Percentiles rank a stretch among this genome's conserved stretches.
These are phyloP conservation scores for Entomobrya proxima DNA, from an alignment of 2,888 invertebrate species.

Conservation along the genomic window DNA sequence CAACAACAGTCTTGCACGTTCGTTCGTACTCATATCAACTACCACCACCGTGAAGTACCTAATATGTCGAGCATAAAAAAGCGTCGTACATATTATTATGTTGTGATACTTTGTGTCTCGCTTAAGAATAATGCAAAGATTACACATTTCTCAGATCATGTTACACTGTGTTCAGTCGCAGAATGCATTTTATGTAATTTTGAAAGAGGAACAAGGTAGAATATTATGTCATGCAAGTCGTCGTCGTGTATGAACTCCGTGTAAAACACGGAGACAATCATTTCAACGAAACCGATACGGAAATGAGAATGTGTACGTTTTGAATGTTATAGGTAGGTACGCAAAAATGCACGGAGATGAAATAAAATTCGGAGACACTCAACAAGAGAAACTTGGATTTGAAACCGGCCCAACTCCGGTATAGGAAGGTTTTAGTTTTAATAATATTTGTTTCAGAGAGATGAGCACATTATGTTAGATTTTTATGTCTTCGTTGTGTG, in stretches of 20 bases:
- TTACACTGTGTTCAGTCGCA: not conserved
- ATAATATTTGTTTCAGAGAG: constrained; percentile 21
- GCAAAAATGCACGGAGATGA: constrained; percentile 43
- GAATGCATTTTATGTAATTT: not conserved
- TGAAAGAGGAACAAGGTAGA: constrained; percentile 13
- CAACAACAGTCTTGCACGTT: too few relatives aligned
- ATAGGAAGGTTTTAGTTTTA: constrained; percentile 6
- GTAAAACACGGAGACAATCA: constrained; percentile 58
- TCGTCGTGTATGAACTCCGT: constrained; percentile 1
- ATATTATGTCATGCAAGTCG: constrained; percentile 29
- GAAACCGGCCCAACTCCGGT: constrained; percentile 60
- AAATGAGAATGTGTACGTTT: constrained; percentile 52
- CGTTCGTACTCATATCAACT: too few relatives aligned
- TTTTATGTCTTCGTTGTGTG: constrained; percentile 1
- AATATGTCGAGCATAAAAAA: too few relatives aligned
- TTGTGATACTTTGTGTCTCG: not conserved
- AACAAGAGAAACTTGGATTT: constrained; percentile 23
- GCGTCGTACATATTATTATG: too few relatives aligned
- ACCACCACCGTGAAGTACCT: too few relatives aligned
- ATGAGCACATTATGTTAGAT: constrained; percentile 6
- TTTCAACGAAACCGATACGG: constrained; percentile 53
- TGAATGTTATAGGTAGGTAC: constrained; percentile 42
- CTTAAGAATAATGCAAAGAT: not conserved
- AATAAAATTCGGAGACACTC: not conserved
- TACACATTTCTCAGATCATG: not conserved